Evolutionary conservation across 2,797 vertebrate genomes (phyloP).

Genomic region (Neostethus bicornis): DNA sequence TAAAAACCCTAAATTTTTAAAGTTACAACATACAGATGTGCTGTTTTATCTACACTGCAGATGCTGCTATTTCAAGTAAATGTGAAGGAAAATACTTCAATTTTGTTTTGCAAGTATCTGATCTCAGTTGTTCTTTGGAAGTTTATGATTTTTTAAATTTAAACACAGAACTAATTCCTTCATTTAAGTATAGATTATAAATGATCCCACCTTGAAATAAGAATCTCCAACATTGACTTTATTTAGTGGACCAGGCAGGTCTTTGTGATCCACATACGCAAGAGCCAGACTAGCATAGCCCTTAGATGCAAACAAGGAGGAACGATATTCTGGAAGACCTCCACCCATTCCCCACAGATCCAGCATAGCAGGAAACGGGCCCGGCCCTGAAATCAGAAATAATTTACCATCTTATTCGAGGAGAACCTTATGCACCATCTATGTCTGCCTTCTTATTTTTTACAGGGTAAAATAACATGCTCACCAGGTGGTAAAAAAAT

Average conservation of each 20-base stretch:
- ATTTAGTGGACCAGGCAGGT: constrained; percentile 71
- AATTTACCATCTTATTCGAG: not conserved
- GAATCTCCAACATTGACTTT: constrained; percentile 51
- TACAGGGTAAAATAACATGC: not conserved
- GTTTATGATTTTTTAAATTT: too few relatives aligned
- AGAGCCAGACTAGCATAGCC: constrained; percentile 83
- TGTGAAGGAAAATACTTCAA: too few relatives aligned
- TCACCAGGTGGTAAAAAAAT: constrained; percentile 84
- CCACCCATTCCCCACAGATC: constrained; percentile 85
- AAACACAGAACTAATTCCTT: not conserved
- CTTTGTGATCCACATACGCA: constrained; percentile 82
- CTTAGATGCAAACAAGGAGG: constrained; percentile 81
- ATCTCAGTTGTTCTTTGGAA: too few relatives aligned
- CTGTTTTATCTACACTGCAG: too few relatives aligned
- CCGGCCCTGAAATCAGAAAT: constrained; percentile 71
- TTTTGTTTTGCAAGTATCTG: too few relatives aligned
- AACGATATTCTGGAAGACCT: constrained; percentile 82
- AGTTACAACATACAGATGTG: not conserved
- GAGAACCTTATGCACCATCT: not conserved
- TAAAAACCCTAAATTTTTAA: not conserved
- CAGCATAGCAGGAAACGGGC: constrained; percentile 84
- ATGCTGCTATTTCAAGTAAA: too few relatives aligned
- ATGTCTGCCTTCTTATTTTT: not conserved
- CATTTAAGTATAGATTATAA: not conserved
- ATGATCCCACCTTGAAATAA: constrained; percentile 67